Evolutionary conservation across 2,888 invertebrate species (phyloP).

Genomic region (Mactromeris polynyma): DNA sequence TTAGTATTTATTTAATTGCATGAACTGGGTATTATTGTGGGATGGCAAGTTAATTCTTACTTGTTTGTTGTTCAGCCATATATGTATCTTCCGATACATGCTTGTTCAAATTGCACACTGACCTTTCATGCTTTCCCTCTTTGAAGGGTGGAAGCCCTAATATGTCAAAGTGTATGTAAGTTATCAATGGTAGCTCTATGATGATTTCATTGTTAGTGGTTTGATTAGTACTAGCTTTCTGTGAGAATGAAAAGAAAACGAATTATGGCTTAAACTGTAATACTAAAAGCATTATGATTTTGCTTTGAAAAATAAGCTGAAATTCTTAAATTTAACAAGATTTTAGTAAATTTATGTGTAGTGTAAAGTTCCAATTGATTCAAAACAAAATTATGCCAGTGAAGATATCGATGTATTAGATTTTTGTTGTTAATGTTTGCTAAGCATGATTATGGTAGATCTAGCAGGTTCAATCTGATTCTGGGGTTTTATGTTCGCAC

Average conservation of each 20-base stretch:
- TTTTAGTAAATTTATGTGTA: not conserved
- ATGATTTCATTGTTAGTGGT: not conserved
- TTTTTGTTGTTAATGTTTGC: not conserved
- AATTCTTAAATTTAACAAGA: not conserved
- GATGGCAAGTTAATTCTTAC: no score
- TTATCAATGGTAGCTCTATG: not conserved
- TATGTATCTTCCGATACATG: no score
- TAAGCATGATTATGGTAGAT: not conserved
- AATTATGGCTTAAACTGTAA: not conserved
- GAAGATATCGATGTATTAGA: not conserved
- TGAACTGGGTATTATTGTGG: no score
- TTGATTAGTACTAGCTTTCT: not conserved
- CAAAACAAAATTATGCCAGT: not conserved
- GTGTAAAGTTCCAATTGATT: not conserved
- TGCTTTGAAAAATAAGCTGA: not conserved
- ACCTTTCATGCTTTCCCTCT: not conserved
- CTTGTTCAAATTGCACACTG: no score
- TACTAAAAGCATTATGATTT: not conserved
- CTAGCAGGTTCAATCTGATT: not conserved
- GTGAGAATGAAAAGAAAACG: not conserved
- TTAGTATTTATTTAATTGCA: no score
- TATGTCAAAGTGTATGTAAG: not conserved
- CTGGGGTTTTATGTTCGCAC: not conserved
- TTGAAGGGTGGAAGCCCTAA: not conserved
- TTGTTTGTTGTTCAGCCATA: no score